Base-by-base conservation (phyloP, 2,113 vertebrate genomes). In the Dicerorhinus sumatrensis region DNA sequence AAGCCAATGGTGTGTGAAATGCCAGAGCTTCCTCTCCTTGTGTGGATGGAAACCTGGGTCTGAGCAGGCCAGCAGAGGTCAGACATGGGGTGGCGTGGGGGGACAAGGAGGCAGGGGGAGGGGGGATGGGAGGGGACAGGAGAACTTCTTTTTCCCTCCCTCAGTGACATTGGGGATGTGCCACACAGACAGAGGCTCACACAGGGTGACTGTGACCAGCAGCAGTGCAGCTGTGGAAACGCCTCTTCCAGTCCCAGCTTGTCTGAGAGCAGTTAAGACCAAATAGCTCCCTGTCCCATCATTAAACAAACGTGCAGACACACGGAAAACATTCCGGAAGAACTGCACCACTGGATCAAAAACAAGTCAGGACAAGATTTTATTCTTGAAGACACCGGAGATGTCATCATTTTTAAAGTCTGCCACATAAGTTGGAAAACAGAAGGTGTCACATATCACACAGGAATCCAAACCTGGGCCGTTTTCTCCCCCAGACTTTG, bases 361-460 rank as follows among this genome's bases (percentile, higher is more conserved):
- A 98, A 97, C 98, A 98, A 97, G 99, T 83, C 95, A 81, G 46
- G 94, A 96, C 98, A 98, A 96, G 98, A 96, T 48, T 67, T 46
- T 6, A 2, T 48, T 76, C 21, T 85, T 62, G 51, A 75, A 75
- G 75, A 56, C 80, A 51, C 60, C 36, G 42, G 62, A 93, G 80
- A 36, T 2, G 20, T 46, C 42, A 65, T 23, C 48, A 48, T n/a
- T 79, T 92, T 18, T 25, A 48, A 80, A 51, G n/a, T 31, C 62
- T 77, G 62, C 58, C 69, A 93, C 13, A 4, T n/a, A 48, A 11
- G 54, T 7, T 1, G 90, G 77, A 83, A 96, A 97, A 96, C 94
- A 89, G 89, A 79, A 95, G 60, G 92, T 69, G 97, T 91, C 88
- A 48, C 83, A 94, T 95, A 82, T 88, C 31, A 94, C 96, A 56